Percentiles rank a stretch among this genome's conserved stretches.
Conservation (phyloP, 37 sponge, comb jelly and placozoan species). For the Chondrilla cf. caribensis region DNA sequence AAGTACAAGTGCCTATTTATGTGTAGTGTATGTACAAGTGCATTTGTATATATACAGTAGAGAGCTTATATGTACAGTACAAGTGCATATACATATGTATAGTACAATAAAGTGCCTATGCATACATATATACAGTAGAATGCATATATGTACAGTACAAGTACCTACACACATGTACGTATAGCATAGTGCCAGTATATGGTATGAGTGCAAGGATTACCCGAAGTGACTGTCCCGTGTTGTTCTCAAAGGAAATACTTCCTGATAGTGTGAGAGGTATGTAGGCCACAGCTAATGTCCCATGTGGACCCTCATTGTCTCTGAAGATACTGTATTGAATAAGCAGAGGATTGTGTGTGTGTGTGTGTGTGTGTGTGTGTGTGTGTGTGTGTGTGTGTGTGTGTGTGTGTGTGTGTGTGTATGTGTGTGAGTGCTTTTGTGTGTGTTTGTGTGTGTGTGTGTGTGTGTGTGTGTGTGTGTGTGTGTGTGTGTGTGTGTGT, state of each 20-base stretch:
- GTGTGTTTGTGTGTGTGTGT: no score
- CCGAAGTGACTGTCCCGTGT: not conserved
- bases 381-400: no score
- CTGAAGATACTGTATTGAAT: not conserved
- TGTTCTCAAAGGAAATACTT: not conserved
- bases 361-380: no score
- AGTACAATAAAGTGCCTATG: not conserved
- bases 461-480: no score
- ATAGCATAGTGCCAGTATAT: no score
- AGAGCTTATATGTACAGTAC: slow-evolving; percentile 1
- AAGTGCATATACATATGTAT: not conserved
- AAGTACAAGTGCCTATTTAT: no score
- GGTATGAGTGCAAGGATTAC: not conserved
- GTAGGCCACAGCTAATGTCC: not conserved
- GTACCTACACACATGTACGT: slow-evolving; percentile 13
- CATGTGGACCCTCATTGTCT: not conserved
- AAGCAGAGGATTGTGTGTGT: no score
- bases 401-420: no score
- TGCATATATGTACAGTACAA: not conserved
- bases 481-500: no score
- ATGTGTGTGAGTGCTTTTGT: no score
- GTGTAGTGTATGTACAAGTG: not conserved
- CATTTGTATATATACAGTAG: not conserved
- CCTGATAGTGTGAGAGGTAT: not conserved
- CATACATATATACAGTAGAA: slow-evolving; percentile 20